phyloP scores from a whole-genome alignment of 2,797 vertebrate species.

The Pseudochromis fuscus region DNA sequence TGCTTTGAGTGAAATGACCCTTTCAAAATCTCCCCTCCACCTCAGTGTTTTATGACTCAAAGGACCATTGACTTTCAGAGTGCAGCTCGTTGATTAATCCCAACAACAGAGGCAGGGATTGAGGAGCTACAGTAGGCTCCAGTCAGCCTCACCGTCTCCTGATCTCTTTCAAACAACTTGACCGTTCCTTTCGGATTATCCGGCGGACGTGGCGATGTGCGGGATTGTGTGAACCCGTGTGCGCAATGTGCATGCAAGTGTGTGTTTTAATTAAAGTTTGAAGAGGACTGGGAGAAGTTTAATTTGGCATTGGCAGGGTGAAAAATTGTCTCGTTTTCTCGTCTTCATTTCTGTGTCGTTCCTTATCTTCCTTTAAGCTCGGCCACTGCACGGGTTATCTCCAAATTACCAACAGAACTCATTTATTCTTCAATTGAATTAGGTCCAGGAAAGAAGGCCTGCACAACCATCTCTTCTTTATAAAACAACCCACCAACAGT shows the following conservation, averaged over 20 bases:
- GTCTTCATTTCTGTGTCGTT: constrained; percentile 79
- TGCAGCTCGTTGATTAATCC: constrained; percentile 72
- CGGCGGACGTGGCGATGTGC: constrained; percentile 46
- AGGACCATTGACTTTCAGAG: constrained; percentile 63
- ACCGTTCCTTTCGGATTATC: constrained; percentile 80
- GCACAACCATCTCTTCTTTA: constrained; percentile 68
- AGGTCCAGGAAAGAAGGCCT: constrained; percentile 69
- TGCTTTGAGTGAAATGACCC: constrained; percentile 38
- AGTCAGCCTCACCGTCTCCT: constrained; percentile 66
- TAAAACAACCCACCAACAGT: constrained; percentile 66
- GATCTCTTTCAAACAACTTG: constrained; percentile 70
- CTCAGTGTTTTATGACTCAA: constrained; percentile 43
- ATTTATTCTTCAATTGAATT: constrained; percentile 89
- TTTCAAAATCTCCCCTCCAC: constrained; percentile 35
- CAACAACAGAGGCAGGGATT: constrained; percentile 57
- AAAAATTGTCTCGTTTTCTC: constrained; percentile 83
- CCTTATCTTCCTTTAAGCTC: constrained; percentile 82
- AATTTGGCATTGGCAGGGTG: constrained; percentile 80
- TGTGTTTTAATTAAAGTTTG: constrained; percentile 86
- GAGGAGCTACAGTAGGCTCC: constrained; percentile 61
- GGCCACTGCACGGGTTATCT: constrained; percentile 84
- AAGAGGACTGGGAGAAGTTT: constrained; percentile 77
- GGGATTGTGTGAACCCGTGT: constrained; percentile 52
- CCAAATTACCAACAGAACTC: constrained; percentile 86
- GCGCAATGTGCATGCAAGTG: constrained; percentile 75